Base-by-base conservation (phyloP, 2,113 vertebrate species). In the Laticauda laticaudata region DNA sequence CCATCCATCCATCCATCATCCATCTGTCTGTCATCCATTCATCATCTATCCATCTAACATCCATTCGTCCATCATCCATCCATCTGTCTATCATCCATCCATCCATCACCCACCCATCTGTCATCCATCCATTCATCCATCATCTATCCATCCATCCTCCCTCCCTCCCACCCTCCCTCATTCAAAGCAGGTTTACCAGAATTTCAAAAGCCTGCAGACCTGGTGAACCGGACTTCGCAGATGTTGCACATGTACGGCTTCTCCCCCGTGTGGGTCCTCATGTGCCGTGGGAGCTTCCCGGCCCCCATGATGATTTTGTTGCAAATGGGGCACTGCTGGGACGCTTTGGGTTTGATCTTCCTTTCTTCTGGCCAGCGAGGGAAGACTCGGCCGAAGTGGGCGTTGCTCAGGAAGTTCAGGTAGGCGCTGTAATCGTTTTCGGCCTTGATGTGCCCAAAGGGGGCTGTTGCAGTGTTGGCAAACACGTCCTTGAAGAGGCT, bases 281-380 rank as follows among this genome's bases (percentile, higher is more conserved):
- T 99, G 98, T 99, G 99, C 87, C 99, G 97, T 0, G 99, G 99
- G 93, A 99, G 98, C 97, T 99, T 99, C 92, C 99, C 99, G 0
- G 99, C 99, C 43, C 99, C 99, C 98, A 99, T 99, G 97, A 99
- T 99, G 96, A 99, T 98, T 96, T 99, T 99, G 98, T 99, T 99
- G 95, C 99, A 99, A 97, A 99, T 99, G 8, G 99, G 99, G 91
- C 99, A 99, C 97, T 99, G 99, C 97, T 99, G 99, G 1, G 99
- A 99, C 0, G 99, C 99, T 97, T 99, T 99, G 96, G 99, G 99
- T 96, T 99, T 99, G 93, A 99, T 98, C 97, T 99, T 99, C 94
- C 99, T 98, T 96, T 99, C 99, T 93, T 99, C 99, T 1, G 99
- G 99, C 99, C 99, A 99, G 0, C 98, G 98, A 1, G 99, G 99